Evolutionary conservation across 2,113 vertebrate genomes (phyloP).

Genomic region (Ia io): DNA sequence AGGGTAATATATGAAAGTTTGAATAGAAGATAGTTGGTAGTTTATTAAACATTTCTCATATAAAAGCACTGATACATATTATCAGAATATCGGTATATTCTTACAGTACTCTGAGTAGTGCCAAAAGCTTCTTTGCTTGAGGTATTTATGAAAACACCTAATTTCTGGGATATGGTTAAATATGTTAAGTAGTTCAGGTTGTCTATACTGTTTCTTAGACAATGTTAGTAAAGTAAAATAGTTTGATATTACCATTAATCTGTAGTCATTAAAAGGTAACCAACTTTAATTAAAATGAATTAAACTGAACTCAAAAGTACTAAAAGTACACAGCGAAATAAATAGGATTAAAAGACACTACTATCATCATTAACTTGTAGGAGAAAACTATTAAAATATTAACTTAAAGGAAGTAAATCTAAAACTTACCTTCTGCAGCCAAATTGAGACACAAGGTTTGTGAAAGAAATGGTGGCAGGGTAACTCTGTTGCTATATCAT

Average conservation of each 20-base stretch:
- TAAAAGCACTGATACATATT: not conserved
- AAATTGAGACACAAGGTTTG: constrained; percentile 84
- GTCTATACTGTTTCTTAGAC: not conserved
- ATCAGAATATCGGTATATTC: not conserved
- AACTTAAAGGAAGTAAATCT: not conserved
- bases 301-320: not conserved
- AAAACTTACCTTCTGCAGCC: constrained; percentile 86
- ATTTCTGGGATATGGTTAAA: not conserved
- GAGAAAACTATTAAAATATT: not conserved
- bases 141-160: not conserved
- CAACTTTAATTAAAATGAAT: not conserved
- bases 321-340: not conserved
- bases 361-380: not conserved
- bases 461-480: constrained; percentile 90
- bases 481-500: constrained; percentile 86
- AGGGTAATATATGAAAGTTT: not conserved
- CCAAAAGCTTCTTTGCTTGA: not conserved
- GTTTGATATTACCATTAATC: not conserved
- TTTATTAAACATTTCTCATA: not conserved
- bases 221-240: not conserved
- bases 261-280: not conserved
- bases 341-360: not conserved
- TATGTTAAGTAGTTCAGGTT: not conserved
- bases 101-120: not conserved
- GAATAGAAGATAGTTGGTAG: not conserved